Evolutionary conservation across 1,140 invertebrate genomes (phyloP), one percentile per base, ranked within the genome.

Genomic region (Drosophila santomea): DNA sequence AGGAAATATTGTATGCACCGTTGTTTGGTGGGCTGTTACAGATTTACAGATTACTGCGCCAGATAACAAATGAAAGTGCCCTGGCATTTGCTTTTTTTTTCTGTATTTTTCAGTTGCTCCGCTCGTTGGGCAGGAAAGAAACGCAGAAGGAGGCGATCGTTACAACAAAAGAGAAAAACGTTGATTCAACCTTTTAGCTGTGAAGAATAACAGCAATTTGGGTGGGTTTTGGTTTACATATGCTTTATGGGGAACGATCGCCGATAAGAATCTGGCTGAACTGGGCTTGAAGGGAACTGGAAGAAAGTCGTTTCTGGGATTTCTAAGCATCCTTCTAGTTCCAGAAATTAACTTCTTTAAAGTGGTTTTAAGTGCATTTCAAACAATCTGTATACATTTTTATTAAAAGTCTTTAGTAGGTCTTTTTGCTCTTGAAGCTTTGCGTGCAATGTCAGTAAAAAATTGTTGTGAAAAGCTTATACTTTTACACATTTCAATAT

Each of bases 41-140:
- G 75, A 88, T 86, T 77, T 82, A 54, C 35, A 71, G 81, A 84
- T 76, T 73, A 67, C 64, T 78, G 68, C 52, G 78, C 57, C 63
- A 77, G 83, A 86, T 88, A 88, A 83, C 79, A 89, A 88, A 88
- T 89, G 83, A 88, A 88, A 88, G 83, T 89, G 83, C 80, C 82
- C 79, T 66, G 74, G 80, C 63, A 82, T 74, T 74, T 82, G 64
- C 64, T 44, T 61, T 72, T 60, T 60, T 59, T 74, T 59, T 48
- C 36, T 17, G 10, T 47, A 25, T 51, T 14, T 54, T 56, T 63
- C 32, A 38, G 64, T 44, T 71, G 68, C 68, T 71, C 66, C 68
- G 64, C 64, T 72, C 51, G 52, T 41, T 72, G 68, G 67, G 43
- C 60, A 68, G 62, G 67, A 71, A 72, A 72, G 52, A 72, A 72